phyloP scores from a whole-genome alignment of 2,888 invertebrate species.

The Calameuta pallipes region DNA sequence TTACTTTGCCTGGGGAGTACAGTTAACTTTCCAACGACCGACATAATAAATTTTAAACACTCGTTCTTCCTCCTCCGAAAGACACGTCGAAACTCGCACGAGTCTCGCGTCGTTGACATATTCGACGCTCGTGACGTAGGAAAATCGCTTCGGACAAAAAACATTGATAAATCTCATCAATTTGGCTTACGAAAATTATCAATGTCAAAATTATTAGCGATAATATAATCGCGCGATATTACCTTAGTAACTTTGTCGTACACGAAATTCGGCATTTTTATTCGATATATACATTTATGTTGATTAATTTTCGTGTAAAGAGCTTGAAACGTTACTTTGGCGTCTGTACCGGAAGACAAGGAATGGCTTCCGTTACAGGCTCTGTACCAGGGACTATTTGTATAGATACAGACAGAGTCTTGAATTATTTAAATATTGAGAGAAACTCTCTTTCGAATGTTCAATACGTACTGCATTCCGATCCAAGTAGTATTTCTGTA shows the following conservation, averaged over 20 bases:
- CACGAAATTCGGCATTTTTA: neutral
- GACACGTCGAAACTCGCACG: neutral
- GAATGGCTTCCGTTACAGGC: neutral
- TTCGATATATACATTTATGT: neutral
- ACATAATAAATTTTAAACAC: neutral
- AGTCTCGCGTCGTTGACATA: neutral
- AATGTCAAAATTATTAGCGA: neutral
- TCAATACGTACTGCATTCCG: neutral
- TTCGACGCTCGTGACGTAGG: neutral
- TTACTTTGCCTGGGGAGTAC: neutral
- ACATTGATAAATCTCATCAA: neutral
- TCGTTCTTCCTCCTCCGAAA: neutral
- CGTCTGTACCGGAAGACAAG: neutral
- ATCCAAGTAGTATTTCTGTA: slow-evolving; percentile 6
- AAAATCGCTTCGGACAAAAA: neutral
- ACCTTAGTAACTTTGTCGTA: neutral
- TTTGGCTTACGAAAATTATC: neutral
- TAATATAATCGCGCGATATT: neutral
- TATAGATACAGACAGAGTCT: neutral
- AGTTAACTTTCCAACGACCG: neutral
- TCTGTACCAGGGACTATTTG: neutral
- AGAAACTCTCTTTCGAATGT: neutral
- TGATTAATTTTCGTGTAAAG: neutral
- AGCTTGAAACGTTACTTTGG: neutral
- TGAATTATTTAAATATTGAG: neutral